Base-by-base conservation (phyloP, 2,113 vertebrate species). In the Xiphias gladius region DNA sequence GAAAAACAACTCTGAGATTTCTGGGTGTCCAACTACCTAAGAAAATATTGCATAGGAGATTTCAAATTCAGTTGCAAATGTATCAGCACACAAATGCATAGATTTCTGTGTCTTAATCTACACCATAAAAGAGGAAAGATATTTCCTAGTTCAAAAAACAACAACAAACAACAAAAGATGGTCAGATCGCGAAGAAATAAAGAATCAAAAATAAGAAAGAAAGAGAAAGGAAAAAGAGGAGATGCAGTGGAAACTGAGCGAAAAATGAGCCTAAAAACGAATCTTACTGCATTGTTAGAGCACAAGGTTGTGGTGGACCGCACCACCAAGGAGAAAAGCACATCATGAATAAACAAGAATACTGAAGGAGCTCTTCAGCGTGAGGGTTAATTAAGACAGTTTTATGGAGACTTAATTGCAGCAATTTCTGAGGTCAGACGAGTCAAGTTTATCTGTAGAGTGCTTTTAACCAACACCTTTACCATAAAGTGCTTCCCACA, bases 361-460 rank as follows among this genome's bases (percentile, higher is more conserved):
- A 61, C 66, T 28, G 6, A 80, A 71, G 63, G 48, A 41, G 39
- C 65, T 72, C 28, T 50, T 43, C 59, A 79, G 54, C 3, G 13
- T 28, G 19, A 82, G 26, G 48, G 86, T 58, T 90, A 78, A 90
- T 90, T 79, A 79, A 69, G 39, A 77, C 78, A 54, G 54, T 83
- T 87, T 86, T 79, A 80, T 85, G 73, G 68, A 70, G 71, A 80
- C 71, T 66, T 88, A 89, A 89, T 90, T 86, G 77, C 71, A 80
- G 71, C 68, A 48, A 88, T 86, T 79, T 90, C 37, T 76, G 75
- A 82, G 76, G 82, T 88, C 80, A 88, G 43, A 84, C 73, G 71
- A 89, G 86, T 80, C 68, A 89, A 66, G 52, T 87, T 78, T 83
- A 82, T 82, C 72, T 61, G 39, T 63, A 20, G 39, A 82, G 84